phyloP scores from a whole-genome alignment of 2,113 vertebrate species.

The Nibea albiflora region DNA sequence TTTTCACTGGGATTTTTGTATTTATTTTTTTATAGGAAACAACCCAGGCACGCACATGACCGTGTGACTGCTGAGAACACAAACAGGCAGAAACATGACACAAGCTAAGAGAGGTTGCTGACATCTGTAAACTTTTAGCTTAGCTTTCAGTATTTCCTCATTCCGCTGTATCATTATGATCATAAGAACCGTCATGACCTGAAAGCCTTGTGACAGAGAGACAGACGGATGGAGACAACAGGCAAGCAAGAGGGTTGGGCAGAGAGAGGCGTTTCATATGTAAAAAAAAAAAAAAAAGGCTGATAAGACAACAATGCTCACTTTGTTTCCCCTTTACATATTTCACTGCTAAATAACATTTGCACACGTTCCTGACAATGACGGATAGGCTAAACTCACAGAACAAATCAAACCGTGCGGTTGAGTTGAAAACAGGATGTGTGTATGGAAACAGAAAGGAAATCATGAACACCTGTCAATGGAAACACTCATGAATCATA shows the following conservation, averaged over 20 bases:
- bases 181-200: not conserved
- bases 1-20: not conserved
- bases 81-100: not conserved
- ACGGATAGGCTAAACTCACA: not conserved
- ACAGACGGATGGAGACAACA: not conserved
- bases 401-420: not conserved
- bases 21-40: not conserved
- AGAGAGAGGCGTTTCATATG: not conserved
- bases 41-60: not conserved
- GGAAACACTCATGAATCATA: conserved; percentile 42
- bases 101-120: conserved; percentile 22
- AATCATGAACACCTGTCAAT: conserved; percentile 10
- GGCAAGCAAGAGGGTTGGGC: not conserved
- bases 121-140: conserved; percentile 48
- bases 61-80: not conserved
- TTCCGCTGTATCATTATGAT: conserved; percentile 38
- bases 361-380: not conserved
- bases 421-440: conserved; percentile 58
- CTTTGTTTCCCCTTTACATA: not conserved
- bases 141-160: conserved; percentile 32
- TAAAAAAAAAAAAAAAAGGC: not conserved
- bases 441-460: conserved; percentile 32
- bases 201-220: conserved; percentile 47
- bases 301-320: not conserved
- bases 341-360: not conserved